These are phyloP conservation scores for Rhinopomastus cyanomelas DNA, from an alignment of 2,113 vertebrate species.

Conservation along the genomic window DNA sequence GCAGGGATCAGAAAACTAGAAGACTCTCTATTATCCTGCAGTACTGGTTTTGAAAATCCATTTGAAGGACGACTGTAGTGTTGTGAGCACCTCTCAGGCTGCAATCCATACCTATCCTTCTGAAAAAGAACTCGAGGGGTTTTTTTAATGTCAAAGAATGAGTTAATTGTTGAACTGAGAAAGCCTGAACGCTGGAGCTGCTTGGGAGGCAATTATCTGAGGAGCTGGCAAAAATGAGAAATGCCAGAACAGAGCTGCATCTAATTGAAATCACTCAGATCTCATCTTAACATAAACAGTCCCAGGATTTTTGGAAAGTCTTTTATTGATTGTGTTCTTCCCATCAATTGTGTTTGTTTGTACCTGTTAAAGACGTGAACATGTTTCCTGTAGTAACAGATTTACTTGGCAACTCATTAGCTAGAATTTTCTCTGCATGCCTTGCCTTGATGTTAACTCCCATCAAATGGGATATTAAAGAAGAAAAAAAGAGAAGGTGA, in stretches of 20 bases:
- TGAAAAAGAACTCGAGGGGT: neutral
- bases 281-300: constrained; percentile 70
- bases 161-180: constrained; percentile 24
- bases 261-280: constrained; percentile 67
- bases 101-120: neutral
- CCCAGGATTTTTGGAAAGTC: constrained; percentile 61
- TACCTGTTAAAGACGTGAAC: constrained; percentile 64
- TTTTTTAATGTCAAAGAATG: neutral
- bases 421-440: neutral
- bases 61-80: neutral
- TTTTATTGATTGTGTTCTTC: constrained; percentile 70
- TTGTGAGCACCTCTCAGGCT: neutral
- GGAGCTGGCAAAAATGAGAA: constrained; percentile 59
- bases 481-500: neutral
- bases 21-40: neutral
- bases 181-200: constrained; percentile 32
- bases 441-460: constrained; percentile 26
- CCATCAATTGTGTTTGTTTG: constrained; percentile 73
- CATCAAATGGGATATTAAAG: constrained; percentile 8
- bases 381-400: constrained; percentile 59
- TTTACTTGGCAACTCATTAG: constrained; percentile 48
- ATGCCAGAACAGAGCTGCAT: constrained; percentile 67
- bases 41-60: neutral
- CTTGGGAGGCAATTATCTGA: constrained; percentile 53
- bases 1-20: neutral